Evolutionary conservation across 2,113 vertebrate genomes (phyloP).

Genomic region (Istiophorus platypterus): DNA sequence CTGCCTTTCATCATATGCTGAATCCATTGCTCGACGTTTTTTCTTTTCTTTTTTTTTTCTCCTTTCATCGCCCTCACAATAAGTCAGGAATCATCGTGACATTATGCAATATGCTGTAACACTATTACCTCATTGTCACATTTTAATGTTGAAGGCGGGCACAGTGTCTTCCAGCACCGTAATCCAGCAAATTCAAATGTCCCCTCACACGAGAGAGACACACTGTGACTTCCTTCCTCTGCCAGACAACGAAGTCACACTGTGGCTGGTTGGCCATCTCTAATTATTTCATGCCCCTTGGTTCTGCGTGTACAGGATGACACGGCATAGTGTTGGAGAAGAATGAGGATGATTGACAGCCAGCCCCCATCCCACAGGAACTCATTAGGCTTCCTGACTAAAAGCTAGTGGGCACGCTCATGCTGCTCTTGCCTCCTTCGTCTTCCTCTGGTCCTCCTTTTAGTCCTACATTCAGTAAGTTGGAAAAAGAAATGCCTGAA

Average conservation of each 20-base stretch:
- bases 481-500: conserved; percentile 81
- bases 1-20: conserved; percentile 68
- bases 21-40: conserved; percentile 65
- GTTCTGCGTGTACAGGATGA: conserved; percentile 79
- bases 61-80: conserved; percentile 73
- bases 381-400: conserved; percentile 88
- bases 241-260: conserved; percentile 61
- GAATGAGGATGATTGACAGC: conserved; percentile 85
- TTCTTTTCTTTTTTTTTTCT: conserved; percentile 51
- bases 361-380: conserved; percentile 85
- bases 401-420: conserved; percentile 87
- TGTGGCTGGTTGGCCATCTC: conserved; percentile 77
- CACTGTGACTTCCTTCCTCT: conserved; percentile 63
- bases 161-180: conserved; percentile 41
- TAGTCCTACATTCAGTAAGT: conserved; percentile 84
- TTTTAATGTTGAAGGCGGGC: conserved; percentile 45
- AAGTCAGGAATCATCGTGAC: conserved; percentile 63
- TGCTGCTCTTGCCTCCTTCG: conserved; percentile 78
- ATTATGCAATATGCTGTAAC: conserved; percentile 79
- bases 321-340: conserved; percentile 71
- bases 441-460: conserved; percentile 82
- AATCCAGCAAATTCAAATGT: conserved; percentile 48
- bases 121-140: conserved; percentile 77
- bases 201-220: conserved; percentile 41
- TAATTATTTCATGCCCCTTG: conserved; percentile 88